Conservation (phyloP, 1,140 invertebrate species). For the Ptiloglossa arizonensis region DNA sequence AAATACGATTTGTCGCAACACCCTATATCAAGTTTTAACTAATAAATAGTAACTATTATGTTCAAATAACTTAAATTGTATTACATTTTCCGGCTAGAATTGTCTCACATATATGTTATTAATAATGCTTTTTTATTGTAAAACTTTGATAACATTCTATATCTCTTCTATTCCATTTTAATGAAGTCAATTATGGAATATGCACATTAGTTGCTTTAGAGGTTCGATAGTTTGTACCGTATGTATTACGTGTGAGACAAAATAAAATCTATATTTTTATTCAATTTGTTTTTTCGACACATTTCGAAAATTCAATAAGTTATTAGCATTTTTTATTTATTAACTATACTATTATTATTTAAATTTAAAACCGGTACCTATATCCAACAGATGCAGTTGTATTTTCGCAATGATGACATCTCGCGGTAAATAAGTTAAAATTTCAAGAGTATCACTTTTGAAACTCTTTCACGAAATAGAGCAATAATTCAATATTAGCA, state of each 20-base stretch:
- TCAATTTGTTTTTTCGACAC: too few relatives aligned
- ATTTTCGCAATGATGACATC: constrained; percentile 11
- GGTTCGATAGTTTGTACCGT: too few relatives aligned
- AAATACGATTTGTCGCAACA: not conserved
- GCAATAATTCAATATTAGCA: not conserved
- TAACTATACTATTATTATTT: not conserved
- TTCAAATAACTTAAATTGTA: not conserved
- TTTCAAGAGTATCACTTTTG: not conserved
- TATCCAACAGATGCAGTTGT: not conserved
- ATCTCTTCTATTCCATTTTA: not conserved
- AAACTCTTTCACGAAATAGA: not conserved
- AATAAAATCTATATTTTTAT: not conserved
- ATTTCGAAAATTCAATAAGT: not conserved
- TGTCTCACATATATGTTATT: not conserved
- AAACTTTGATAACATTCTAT: not conserved
- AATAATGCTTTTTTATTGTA: not conserved
- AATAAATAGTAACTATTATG: not conserved
- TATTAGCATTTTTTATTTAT: not conserved
- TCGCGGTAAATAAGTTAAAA: not conserved
- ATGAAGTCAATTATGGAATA: too few relatives aligned
- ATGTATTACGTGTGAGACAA: too few relatives aligned
- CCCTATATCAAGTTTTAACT: not conserved
- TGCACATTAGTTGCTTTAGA: too few relatives aligned
- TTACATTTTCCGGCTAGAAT: not conserved
- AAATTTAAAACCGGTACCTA: constrained; percentile 4